phyloP scores from a whole-genome alignment of 2,113 vertebrate genomes.

The Anguilla rostrata region DNA sequence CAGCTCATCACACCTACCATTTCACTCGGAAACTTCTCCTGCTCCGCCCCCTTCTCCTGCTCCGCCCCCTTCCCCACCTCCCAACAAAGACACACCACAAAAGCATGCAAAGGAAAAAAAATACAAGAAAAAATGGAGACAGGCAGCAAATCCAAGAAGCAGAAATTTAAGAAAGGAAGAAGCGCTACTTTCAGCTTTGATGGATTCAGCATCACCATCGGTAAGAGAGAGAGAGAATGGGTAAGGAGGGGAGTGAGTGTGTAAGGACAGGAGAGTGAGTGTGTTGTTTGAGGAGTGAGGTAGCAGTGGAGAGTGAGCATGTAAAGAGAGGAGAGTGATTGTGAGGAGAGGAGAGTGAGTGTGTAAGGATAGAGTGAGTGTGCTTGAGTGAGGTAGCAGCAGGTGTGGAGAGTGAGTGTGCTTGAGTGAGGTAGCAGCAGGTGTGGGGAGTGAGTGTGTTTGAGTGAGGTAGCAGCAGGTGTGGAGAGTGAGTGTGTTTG shows the following conservation, averaged over 20 bases:
- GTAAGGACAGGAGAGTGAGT: not conserved
- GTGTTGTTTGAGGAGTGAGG: too few species aligned
- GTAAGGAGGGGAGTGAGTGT: not conserved
- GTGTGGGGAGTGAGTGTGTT: constrained; percentile 5
- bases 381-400: not conserved
- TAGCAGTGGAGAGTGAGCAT: not conserved
- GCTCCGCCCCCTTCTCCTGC: not conserved
- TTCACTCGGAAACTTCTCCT: not conserved
- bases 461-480: too few species aligned
- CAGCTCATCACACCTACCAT: not conserved
- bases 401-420: constrained; percentile 23
- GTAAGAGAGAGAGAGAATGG: constrained; percentile 67
- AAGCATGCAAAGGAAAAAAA: not conserved
- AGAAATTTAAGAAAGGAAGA: constrained; percentile 89
- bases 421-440: not conserved
- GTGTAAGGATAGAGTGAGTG: not conserved
- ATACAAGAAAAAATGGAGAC: constrained; percentile 78
- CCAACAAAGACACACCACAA: not conserved
- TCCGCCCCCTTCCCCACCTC: not conserved
- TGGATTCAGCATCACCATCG: constrained; percentile 94
- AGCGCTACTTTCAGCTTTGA: constrained; percentile 96
- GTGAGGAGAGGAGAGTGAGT: not conserved
- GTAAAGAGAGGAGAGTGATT: not conserved
- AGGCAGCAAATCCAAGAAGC: constrained; percentile 74
- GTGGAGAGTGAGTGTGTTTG: too few species aligned